A percentile compares a stretch with the other conserved stretches of the same genome.
phyloP scores from a whole-genome alignment of 2,888 invertebrate species.

The Leucophenga maculata region DNA sequence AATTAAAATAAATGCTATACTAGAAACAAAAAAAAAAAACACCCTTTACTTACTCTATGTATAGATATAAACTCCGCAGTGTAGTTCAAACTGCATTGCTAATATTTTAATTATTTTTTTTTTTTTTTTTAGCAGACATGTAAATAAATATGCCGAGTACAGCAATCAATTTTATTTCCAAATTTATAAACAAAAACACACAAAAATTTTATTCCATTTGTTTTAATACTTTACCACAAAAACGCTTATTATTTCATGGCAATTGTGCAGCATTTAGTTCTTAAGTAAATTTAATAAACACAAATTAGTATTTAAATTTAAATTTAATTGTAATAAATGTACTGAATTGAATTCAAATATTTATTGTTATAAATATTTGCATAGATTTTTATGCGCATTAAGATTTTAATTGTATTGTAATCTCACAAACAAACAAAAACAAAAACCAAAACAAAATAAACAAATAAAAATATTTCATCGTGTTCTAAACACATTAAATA shows the following conservation, averaged over 20 bases:
- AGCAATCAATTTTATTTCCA: neutral
- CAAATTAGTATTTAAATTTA: neutral
- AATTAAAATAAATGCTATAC: too few relatives aligned
- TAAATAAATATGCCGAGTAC: too few relatives aligned
- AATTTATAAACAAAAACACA: neutral
- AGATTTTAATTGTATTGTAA: neutral
- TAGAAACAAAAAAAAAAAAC: too few relatives aligned
- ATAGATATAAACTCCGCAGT: too few relatives aligned
- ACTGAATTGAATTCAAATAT: constrained; percentile 19
- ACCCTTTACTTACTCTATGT: too few relatives aligned
- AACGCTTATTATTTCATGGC: neutral
- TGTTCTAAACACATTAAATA: constrained; percentile 14
- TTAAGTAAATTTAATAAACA: neutral
- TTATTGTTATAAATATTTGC: neutral
- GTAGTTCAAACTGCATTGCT: too few relatives aligned
- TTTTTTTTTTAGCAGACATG: too few relatives aligned
- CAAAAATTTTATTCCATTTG: too few relatives aligned
- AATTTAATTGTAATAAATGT: constrained; percentile 9
- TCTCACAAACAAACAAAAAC: neutral
- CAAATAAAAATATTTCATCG: too few relatives aligned
- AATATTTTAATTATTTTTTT: too few relatives aligned
- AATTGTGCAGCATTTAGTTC: neutral
- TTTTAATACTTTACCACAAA: too few relatives aligned
- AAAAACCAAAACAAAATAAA: too few relatives aligned
- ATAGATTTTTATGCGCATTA: neutral